phyloP scores from a whole-genome alignment of 2,113 vertebrate genomes.

The Tupaia chinensis region DNA sequence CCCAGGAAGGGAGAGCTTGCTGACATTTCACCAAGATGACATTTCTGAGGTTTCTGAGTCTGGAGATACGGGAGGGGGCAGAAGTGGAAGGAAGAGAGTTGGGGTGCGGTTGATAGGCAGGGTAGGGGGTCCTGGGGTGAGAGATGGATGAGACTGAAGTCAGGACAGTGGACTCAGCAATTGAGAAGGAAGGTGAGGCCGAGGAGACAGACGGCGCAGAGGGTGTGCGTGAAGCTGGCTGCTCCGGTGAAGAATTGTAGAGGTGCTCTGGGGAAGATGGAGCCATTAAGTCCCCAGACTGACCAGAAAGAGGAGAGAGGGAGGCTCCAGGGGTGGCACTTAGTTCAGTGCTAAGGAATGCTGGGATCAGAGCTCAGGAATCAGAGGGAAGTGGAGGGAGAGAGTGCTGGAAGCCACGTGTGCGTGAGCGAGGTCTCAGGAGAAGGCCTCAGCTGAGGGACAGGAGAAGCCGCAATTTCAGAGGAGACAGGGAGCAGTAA shows the following conservation, averaged over 20 bases:
- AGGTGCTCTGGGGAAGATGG: neutral
- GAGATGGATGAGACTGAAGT: neutral
- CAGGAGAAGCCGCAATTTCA: neutral
- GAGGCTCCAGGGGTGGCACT: neutral
- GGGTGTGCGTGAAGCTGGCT: neutral
- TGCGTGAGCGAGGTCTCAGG: neutral
- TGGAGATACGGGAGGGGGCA: slow-evolving; percentile 79
- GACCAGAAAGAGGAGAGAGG: neutral
- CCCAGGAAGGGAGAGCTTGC: slow-evolving; percentile 77
- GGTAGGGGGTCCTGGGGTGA: neutral
- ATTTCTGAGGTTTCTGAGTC: slow-evolving; percentile 88
- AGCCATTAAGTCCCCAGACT: neutral
- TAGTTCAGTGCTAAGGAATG: neutral
- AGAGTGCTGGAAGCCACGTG: neutral
- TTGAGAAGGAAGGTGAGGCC: neutral
- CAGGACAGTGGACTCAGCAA: neutral
- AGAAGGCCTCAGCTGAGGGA: neutral
- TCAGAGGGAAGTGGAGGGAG: neutral
- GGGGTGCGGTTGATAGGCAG: neutral
- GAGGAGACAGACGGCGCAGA: neutral
- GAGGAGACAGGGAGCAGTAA: neutral
- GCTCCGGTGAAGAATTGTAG: neutral
- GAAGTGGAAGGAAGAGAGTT: slow-evolving; percentile 1
- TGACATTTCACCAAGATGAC: slow-evolving; percentile 89
- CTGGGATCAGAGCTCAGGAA: neutral